phyloP scores from a whole-genome alignment of 2,797 vertebrate species.

The Tragelaphus eurycerus region DNA sequence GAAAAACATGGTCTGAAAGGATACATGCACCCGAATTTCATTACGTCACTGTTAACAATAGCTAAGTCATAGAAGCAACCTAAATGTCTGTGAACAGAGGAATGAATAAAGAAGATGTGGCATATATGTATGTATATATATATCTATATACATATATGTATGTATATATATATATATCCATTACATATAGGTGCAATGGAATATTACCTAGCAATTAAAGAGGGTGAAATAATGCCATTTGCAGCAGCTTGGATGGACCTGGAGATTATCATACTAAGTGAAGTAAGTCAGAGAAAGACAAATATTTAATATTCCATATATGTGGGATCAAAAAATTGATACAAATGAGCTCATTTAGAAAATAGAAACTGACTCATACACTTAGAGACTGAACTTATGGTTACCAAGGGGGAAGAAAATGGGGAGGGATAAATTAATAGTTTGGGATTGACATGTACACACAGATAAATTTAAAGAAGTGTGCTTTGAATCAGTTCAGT shows the following conservation, averaged over 20 bases:
- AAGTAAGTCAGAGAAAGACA: not conserved
- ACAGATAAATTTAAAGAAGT: not conserved
- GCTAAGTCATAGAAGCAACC: not conserved
- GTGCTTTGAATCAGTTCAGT: not conserved
- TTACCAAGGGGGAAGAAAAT: not conserved
- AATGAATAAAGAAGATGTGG: not conserved
- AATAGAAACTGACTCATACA: not conserved
- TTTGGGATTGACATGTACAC: not conserved
- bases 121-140: not conserved
- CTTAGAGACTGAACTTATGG: not conserved
- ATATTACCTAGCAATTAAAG: not conserved
- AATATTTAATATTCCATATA: not conserved
- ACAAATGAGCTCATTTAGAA: not conserved
- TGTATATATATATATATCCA: not conserved
- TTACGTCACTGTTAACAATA: not conserved
- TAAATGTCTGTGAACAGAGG: not conserved
- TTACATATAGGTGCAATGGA: not conserved
- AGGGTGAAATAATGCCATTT: not conserved
- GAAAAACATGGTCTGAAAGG: not conserved
- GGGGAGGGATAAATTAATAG: not conserved
- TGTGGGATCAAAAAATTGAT: not conserved
- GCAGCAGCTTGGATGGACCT: not conserved
- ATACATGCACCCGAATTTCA: not conserved
- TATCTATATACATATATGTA: not conserved
- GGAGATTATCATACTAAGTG: not conserved